phyloP scores from a whole-genome alignment of 2,113 vertebrate species.

The Cinclus mexicanus region DNA sequence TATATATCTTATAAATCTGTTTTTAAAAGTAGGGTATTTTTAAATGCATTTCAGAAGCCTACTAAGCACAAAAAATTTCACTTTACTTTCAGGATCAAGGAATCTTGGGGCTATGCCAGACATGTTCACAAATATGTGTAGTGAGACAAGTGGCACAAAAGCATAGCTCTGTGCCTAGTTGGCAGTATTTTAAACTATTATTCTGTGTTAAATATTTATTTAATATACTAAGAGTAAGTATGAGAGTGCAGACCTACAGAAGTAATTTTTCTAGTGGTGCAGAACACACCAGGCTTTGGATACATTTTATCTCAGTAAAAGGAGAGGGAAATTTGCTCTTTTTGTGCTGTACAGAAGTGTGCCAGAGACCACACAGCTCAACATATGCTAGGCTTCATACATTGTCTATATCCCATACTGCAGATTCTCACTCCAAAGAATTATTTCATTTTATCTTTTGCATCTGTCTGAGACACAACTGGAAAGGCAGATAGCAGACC shows the following conservation, averaged over 20 bases:
- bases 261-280: not conserved
- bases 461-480: not conserved
- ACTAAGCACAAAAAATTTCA: not conserved
- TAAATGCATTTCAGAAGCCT: not conserved
- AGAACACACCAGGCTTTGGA: not conserved
- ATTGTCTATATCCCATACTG: not conserved
- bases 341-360: not conserved
- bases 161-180: not conserved
- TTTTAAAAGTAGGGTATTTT: not conserved
- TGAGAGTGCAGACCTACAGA: not conserved
- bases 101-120: not conserved
- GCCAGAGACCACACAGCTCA: not conserved
- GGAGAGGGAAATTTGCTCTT: not conserved
- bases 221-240: not conserved
- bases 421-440: not conserved
- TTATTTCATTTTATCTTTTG: not conserved
- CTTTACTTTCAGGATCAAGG: not conserved
- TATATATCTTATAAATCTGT: not conserved
- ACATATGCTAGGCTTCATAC: fast-evolving
- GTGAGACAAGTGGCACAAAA: not conserved
- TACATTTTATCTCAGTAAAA: not conserved
- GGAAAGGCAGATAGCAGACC: not conserved
- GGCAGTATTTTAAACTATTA: not conserved
- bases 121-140: not conserved
- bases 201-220: not conserved